Conservation (phyloP, 2,888 invertebrate genomes). For the Brachyptera putata region DNA sequence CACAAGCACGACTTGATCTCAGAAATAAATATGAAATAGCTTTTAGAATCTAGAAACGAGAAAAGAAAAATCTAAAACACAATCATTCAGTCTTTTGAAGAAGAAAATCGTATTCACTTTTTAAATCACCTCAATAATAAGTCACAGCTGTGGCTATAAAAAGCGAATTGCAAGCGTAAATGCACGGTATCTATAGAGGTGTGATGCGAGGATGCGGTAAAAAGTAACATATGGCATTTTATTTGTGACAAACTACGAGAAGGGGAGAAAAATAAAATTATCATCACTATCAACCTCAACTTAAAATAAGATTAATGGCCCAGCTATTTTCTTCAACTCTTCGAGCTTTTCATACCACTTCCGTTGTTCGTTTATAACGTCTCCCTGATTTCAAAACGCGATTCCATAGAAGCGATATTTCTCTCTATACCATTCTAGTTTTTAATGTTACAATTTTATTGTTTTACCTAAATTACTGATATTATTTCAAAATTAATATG, state of each 20-base stretch:
- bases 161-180: too few species aligned
- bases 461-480: conserved; percentile 6
- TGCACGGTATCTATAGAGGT: too few species aligned
- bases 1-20: too few species aligned
- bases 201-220: too few species aligned
- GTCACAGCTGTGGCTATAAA: too few species aligned
- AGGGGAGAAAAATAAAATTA: conserved; percentile 6
- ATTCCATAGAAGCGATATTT: not conserved
- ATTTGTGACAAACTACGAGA: not conserved
- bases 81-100: too few species aligned
- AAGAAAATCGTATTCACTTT: too few species aligned
- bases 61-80: too few species aligned
- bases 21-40: too few species aligned
- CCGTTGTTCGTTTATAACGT: conserved; percentile 17
- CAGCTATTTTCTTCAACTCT: not conserved
- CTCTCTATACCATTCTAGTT: not conserved
- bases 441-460: not conserved
- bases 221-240: conserved; percentile 12
- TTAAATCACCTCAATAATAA: too few species aligned
- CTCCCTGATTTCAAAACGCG: not conserved
- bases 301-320: conserved; percentile 19
- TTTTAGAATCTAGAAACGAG: too few species aligned
- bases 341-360: conserved; percentile 2
- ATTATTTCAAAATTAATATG: not conserved
- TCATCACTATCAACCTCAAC: conserved; percentile 10